phyloP scores from a whole-genome alignment of 2,113 vertebrate species.

The rabbit (Oryctolagus cuniculus) region DNA sequence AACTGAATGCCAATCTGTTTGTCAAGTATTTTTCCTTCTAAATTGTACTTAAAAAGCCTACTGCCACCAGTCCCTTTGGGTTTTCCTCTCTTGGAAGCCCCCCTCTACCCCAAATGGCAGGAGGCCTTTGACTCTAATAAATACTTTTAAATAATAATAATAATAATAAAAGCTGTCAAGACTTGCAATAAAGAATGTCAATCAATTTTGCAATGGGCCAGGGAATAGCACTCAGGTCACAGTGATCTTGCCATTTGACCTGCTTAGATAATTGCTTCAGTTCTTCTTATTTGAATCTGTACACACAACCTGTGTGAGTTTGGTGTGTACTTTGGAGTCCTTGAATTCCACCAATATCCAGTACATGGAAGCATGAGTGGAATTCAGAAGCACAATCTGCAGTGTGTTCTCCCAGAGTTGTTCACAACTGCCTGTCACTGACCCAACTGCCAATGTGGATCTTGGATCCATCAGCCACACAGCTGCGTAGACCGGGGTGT shows the following conservation, averaged over 20 bases:
- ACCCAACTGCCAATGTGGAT: constrained; percentile 27
- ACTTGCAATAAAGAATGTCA: not conserved
- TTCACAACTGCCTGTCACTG: not conserved
- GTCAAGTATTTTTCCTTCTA: too few species aligned
- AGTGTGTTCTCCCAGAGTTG: not conserved
- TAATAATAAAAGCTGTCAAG: not conserved
- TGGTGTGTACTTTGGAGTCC: not conserved
- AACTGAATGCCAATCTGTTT: too few species aligned
- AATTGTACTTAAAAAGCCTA: too few species aligned
- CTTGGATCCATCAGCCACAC: constrained; percentile 62
- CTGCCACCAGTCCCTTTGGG: too few species aligned
- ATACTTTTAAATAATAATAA: too few species aligned
- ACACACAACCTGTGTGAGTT: not conserved
- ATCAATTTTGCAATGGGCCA: not conserved
- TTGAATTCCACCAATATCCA: constrained; percentile 42
- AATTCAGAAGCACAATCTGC: constrained; percentile 31
- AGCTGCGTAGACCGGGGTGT: constrained; percentile 60
- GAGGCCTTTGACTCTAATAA: too few species aligned
- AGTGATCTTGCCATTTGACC: not conserved
- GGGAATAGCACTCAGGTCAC: not conserved
- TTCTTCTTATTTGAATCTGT: not conserved
- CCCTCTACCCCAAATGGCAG: too few species aligned
- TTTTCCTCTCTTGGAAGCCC: too few species aligned
- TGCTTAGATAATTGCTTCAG: not conserved
- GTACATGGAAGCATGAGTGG: constrained; percentile 16